Evolutionary conservation across 2,888 invertebrate genomes (phyloP).

Genomic region (Neoascia interrupta): DNA sequence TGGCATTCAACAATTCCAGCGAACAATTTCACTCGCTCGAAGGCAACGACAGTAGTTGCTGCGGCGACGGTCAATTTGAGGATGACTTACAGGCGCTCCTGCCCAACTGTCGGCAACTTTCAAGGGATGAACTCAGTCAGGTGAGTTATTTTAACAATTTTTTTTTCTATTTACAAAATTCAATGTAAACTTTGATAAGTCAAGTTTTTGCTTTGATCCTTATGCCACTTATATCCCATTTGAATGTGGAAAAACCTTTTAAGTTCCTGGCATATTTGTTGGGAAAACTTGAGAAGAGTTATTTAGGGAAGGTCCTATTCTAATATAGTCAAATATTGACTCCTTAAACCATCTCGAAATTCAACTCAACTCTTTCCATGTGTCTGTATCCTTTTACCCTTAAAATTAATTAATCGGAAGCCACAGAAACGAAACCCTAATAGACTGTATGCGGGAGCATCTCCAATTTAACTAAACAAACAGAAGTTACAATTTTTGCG

Average conservation of each 20-base stretch:
- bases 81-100: constrained; percentile 79
- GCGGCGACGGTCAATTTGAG: constrained; percentile 75
- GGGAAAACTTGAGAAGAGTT: constrained; percentile 2
- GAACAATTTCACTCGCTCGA: constrained; percentile 75
- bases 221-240: background rate
- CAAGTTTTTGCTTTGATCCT: too few relatives aligned
- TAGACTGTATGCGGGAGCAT: constrained; percentile 7
- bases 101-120: constrained; percentile 78
- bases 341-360: too few relatives aligned
- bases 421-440: constrained; percentile 36
- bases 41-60: constrained; percentile 75
- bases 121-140: constrained; percentile 80
- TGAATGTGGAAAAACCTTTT: background rate
- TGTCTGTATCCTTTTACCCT: background rate
- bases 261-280: background rate
- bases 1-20: constrained; percentile 58
- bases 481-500: constrained; percentile 16
- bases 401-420: constrained; percentile 53
- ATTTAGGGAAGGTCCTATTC: background rate
- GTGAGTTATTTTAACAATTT: constrained; percentile 74
- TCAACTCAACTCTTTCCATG: background rate
- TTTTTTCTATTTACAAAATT: too few relatives aligned
- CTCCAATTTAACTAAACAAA: constrained; percentile 63
- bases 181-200: too few relatives aligned
- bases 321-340: constrained; percentile 45